Evolutionary conservation across 2,113 vertebrate genomes (phyloP).

Genomic region (Sylvia atricapilla): DNA sequence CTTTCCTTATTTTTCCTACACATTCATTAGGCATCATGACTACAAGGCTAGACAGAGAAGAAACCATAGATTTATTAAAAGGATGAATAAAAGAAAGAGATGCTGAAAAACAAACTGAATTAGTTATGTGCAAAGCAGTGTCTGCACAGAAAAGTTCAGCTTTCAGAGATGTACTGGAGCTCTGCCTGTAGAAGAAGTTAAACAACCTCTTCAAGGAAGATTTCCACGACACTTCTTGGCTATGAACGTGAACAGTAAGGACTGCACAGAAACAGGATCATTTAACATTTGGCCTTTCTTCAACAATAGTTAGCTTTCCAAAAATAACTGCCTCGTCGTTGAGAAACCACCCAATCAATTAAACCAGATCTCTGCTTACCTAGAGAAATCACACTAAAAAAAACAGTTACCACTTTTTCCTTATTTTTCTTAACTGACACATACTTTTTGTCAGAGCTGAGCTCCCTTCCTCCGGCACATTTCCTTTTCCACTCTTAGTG

Average conservation of each 20-base stretch:
- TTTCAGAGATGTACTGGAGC: background rate
- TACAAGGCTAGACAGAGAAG: background rate
- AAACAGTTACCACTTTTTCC: background rate
- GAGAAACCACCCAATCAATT: background rate
- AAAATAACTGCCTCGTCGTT: background rate
- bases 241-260: background rate
- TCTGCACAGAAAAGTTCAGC: background rate
- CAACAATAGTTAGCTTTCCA: background rate
- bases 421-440: background rate
- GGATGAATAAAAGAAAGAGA: background rate
- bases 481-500: background rate
- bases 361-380: background rate
- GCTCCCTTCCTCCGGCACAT: background rate
- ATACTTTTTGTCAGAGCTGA: background rate
- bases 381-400: background rate
- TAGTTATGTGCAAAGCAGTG: background rate
- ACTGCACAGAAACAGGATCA: background rate
- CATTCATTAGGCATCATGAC: background rate
- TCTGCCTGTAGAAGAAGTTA: background rate
- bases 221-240: background rate
- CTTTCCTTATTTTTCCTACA: background rate
- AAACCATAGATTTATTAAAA: background rate
- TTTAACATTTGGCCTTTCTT: background rate
- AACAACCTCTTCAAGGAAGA: background rate
- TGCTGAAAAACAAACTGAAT: background rate